phyloP scores from a whole-genome alignment of 2,113 vertebrate genomes.

The Sigmodon hispidus region DNA sequence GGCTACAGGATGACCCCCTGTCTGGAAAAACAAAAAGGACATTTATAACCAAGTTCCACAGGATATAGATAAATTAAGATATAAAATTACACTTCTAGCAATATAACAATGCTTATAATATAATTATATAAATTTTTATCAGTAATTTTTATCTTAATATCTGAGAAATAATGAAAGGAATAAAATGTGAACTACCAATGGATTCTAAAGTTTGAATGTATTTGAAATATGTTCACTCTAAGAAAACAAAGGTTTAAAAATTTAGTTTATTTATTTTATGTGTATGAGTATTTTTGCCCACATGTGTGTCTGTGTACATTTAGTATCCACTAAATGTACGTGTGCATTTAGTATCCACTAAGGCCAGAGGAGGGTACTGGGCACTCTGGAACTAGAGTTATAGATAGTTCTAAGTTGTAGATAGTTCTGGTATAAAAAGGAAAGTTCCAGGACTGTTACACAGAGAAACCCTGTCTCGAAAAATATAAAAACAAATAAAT shows the following conservation, averaged over 20 bases:
- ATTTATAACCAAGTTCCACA: background rate
- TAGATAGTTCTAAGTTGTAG: background rate
- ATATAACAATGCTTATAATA: background rate
- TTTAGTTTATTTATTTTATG: background rate
- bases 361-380: background rate
- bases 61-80: background rate
- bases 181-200: background rate
- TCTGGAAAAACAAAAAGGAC: background rate
- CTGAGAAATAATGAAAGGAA: background rate
- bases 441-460: no score
- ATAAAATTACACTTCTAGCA: background rate
- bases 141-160: background rate
- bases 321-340: background rate
- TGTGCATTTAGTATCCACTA: background rate
- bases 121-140: background rate
- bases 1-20: background rate
- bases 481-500: no score
- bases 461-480: no score
- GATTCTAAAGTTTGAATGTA: background rate
- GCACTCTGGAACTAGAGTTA: background rate
- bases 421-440: no score
- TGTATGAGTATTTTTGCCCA: background rate
- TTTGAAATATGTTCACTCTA: background rate
- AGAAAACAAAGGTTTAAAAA: background rate
- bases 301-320: background rate